phyloP scores from a whole-genome alignment of 2,797 vertebrate species.

The Sciurus carolinensis region DNA sequence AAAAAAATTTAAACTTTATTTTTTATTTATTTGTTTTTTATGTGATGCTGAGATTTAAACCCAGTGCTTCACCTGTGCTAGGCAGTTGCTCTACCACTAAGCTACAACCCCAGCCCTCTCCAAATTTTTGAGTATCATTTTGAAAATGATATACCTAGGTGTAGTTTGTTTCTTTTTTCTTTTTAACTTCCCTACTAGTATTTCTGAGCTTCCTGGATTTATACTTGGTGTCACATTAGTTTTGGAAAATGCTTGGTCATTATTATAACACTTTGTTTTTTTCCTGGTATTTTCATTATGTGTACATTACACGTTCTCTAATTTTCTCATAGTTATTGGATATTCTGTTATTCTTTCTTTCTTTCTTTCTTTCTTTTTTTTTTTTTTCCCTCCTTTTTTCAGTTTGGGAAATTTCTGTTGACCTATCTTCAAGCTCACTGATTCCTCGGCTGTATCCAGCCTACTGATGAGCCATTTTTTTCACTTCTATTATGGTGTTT shows the following conservation, averaged over 20 bases:
- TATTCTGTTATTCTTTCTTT: neutral
- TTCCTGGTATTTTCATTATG: neutral
- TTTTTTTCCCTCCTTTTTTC: neutral
- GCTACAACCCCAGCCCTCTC: too few relatives aligned
- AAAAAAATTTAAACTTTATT: neutral
- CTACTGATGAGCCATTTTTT: neutral
- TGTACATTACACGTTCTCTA: neutral
- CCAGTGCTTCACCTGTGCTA: too few relatives aligned
- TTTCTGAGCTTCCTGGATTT: neutral
- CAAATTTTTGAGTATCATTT: conserved; percentile 34
- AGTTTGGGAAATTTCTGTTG: conserved; percentile 44
- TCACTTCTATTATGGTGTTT: conserved; percentile 18
- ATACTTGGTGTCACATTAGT: neutral
- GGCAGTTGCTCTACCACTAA: too few relatives aligned
- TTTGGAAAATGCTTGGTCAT: conserved; percentile 26
- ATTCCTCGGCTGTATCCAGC: neutral
- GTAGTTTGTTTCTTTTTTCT: neutral
- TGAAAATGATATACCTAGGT: neutral
- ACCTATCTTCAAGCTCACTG: neutral
- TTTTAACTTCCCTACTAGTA: neutral
- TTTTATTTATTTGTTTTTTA: neutral
- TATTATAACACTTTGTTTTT: conserved; percentile 22
- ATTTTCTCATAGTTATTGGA: neutral
- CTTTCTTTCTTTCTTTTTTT: neutral
- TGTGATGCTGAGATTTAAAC: neutral